A percentile compares a stretch with the other conserved stretches of the same genome.
Evolutionary conservation across 2,888 invertebrate species (phyloP).

Genomic region (Cryptosula pallasiana): DNA sequence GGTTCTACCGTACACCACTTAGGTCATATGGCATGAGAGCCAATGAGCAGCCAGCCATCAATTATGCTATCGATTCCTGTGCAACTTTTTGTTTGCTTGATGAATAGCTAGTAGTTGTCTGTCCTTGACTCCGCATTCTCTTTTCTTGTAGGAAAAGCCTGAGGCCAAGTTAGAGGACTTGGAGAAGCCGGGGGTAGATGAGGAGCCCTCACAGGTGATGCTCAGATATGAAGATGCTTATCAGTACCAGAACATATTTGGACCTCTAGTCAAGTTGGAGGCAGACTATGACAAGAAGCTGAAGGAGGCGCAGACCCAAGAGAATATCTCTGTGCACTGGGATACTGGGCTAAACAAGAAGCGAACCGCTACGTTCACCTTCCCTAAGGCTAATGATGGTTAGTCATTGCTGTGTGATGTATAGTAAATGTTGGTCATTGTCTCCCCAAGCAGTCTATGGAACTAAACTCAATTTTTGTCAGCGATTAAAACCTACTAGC

Average conservation of each 20-base stretch:
- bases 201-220: slow-evolving; percentile 87
- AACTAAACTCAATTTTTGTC: no score
- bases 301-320: slow-evolving; percentile 97
- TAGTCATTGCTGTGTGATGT: no score
- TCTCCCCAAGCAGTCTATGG: no score
- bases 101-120: no score
- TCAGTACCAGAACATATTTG: slow-evolving; percentile 97
- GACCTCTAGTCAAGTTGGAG: slow-evolving; percentile 90
- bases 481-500: no score
- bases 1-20: no score
- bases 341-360: slow-evolving; percentile 97
- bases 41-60: no score
- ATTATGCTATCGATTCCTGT: no score
- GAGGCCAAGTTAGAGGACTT: slow-evolving; percentile 97
- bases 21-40: no score
- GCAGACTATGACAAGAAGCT: slow-evolving; percentile 96
- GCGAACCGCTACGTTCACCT: slow-evolving; percentile 91
- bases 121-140: no score
- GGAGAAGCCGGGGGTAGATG: slow-evolving; percentile 95
- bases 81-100: no score
- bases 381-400: slow-evolving; percentile 91
- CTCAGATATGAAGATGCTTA: slow-evolving; percentile 91
- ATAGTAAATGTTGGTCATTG: no score
- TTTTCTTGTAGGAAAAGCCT: slow-evolving; percentile 71
- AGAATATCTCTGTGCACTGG: slow-evolving; percentile 97